Percentiles rank a stretch among this genome's conserved stretches.
These are phyloP conservation scores for Aphaenogaster floridana DNA, from an alignment of 1,140 invertebrate genomes.

Conservation along the genomic window DNA sequence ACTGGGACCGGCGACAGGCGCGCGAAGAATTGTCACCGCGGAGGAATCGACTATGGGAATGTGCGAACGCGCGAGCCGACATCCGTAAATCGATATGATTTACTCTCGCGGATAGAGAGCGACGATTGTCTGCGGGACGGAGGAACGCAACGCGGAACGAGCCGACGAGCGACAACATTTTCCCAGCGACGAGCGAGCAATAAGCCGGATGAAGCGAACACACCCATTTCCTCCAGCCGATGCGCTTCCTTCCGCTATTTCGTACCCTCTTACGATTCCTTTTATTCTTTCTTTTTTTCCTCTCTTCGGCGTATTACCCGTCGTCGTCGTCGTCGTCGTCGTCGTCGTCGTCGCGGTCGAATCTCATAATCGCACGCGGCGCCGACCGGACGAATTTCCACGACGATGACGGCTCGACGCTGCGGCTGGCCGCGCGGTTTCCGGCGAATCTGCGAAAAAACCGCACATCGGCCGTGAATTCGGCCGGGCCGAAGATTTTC, in stretches of 20 bases:
- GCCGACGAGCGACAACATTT: conserved; percentile 63
- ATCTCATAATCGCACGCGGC: conserved; percentile 70
- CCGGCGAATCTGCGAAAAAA: conserved; percentile 68
- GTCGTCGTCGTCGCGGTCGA: conserved; percentile 32
- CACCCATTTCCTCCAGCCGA: conserved; percentile 72
- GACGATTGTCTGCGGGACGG: conserved; percentile 48
- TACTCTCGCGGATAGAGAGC: conserved; percentile 51
- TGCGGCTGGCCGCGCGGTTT: conserved; percentile 70
- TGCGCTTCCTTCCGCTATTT: conserved; percentile 73
- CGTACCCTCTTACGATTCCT: conserved; percentile 45
- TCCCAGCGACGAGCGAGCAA: conserved; percentile 62
- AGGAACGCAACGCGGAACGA: conserved; percentile 21
- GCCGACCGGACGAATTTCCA: conserved; percentile 66
- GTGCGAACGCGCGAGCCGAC: conserved; percentile 26
- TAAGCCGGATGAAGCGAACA: conserved; percentile 71
- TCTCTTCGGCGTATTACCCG: not conserved
- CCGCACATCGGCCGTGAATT: conserved; percentile 61
- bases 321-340: not conserved
- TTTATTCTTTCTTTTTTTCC: not conserved
- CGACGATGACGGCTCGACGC: conserved; percentile 68
- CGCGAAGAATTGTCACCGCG: conserved; percentile 30
- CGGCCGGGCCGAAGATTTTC: conserved; percentile 65
- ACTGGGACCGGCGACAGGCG: not conserved
- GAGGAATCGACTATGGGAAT: conserved; percentile 44
- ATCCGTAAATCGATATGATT: conserved; percentile 68